Percentiles rank a stretch among this genome's conserved stretches.
Conservation (phyloP, 1,140 invertebrate genomes). For the Halyomorpha halys region DNA sequence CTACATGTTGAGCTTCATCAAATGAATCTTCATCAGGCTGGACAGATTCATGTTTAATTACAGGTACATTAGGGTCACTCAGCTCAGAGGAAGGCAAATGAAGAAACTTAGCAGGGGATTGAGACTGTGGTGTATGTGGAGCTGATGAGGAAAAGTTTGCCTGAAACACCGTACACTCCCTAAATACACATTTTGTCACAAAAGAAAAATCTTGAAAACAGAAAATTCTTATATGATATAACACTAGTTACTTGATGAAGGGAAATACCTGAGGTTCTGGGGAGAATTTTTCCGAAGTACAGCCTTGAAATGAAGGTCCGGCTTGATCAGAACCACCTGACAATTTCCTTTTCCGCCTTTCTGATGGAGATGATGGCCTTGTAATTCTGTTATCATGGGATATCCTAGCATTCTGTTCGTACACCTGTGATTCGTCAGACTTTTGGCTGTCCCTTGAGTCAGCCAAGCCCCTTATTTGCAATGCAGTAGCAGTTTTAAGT, state of each 20-base stretch:
- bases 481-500: conserved; percentile 79
- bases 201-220: no score
- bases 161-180: background rate
- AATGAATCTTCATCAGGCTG: conserved; percentile 26
- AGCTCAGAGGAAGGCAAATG: conserved; percentile 21
- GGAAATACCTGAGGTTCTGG: conserved; percentile 27
- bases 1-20: conserved; percentile 25
- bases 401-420: conserved; percentile 20
- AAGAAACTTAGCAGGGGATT: conserved; percentile 25
- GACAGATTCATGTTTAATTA: conserved; percentile 27
- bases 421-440: conserved; percentile 12
- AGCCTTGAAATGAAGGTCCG: conserved; percentile 15
- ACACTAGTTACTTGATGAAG: background rate
- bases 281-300: conserved; percentile 22
- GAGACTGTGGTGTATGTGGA: background rate
- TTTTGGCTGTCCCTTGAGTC: conserved; percentile 27
- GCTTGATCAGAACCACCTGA: conserved; percentile 27
- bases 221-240: no score
- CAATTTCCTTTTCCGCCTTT: conserved; percentile 29
- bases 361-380: conserved; percentile 25
- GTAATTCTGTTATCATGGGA: conserved; percentile 15
- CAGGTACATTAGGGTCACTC: conserved; percentile 19
- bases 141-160: conserved; percentile 2
- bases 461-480: conserved; percentile 73
- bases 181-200: no score